Evolutionary conservation across 2,797 vertebrate species (phyloP).

Genomic region (Ctenopoma kingsleyae): DNA sequence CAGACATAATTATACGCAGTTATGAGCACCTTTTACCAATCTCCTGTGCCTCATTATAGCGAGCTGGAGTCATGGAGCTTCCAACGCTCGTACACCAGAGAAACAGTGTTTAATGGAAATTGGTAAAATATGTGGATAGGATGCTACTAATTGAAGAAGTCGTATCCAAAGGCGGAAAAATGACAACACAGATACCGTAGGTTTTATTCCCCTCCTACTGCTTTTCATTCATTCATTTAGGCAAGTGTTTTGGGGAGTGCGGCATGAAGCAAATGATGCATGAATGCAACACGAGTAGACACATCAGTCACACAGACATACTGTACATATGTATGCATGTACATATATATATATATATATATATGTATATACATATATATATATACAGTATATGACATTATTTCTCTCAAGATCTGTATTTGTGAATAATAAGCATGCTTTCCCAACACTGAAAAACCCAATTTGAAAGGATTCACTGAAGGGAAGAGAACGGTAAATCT

Average conservation of each 20-base stretch:
- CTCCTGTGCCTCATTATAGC: slow-evolving; percentile 77
- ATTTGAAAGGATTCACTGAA: slow-evolving; percentile 25
- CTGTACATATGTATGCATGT: neutral
- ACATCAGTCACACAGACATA: slow-evolving; percentile 9
- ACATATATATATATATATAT: slow-evolving; percentile 16
- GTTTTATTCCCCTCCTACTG: slow-evolving; percentile 27
- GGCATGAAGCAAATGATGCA: slow-evolving; percentile 41
- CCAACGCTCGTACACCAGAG: slow-evolving; percentile 49
- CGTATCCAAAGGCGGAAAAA: slow-evolving; percentile 40
- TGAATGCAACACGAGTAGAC: slow-evolving; percentile 44
- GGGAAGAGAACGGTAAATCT: slow-evolving; percentile 17
- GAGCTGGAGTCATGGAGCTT: slow-evolving; percentile 56
- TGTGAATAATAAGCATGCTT: slow-evolving; percentile 19
- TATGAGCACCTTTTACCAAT: slow-evolving; percentile 79
- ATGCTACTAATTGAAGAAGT: slow-evolving; percentile 67
- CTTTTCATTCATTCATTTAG: slow-evolving; percentile 53
- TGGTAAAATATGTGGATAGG: slow-evolving; percentile 60
- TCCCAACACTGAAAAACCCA: neutral
- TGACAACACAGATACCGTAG: slow-evolving; percentile 24
- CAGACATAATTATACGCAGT: slow-evolving; percentile 76
- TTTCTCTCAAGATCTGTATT: slow-evolving; percentile 23
- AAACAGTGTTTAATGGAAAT: slow-evolving; percentile 61
- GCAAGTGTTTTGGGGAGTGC: slow-evolving; percentile 6
- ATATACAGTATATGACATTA: slow-evolving; percentile 4
- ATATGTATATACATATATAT: slow-evolving; percentile 8